Evolutionary conservation across 2,888 invertebrate genomes (phyloP).

Genomic region (Ecliptopera silaceata): DNA sequence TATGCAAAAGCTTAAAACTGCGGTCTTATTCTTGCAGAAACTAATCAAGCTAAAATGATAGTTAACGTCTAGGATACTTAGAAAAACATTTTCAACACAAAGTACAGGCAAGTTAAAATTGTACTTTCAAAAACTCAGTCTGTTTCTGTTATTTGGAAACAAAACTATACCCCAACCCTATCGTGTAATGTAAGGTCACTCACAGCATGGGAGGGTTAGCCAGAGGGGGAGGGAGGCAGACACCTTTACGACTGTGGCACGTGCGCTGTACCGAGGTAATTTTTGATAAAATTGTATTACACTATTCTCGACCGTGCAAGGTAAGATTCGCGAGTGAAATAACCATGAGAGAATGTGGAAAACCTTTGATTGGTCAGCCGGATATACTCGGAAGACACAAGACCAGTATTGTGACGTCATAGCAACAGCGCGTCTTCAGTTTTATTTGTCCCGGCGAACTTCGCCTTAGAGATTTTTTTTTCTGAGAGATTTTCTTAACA

Average conservation of each 20-base stretch:
- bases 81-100: too few relatives aligned
- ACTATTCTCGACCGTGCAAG: conserved; percentile 42
- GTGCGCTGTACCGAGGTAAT: conserved; percentile 57
- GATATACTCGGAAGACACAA: neutral
- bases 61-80: too few relatives aligned
- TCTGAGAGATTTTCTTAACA: too few relatives aligned
- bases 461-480: too few relatives aligned
- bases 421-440: too few relatives aligned
- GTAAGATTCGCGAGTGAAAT: conserved; percentile 41
- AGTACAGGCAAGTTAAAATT: too few relatives aligned
- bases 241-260: conserved; percentile 65
- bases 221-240: conserved; percentile 41
- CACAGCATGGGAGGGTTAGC: conserved; percentile 21
- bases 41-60: too few relatives aligned
- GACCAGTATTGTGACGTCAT: too few relatives aligned
- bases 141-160: neutral
- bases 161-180: conserved; percentile 15
- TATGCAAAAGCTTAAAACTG: too few relatives aligned
- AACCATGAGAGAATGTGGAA: conserved; percentile 25
- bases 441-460: too few relatives aligned
- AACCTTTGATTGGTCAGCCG: neutral
- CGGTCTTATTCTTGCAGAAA: too few relatives aligned
- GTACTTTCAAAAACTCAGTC: neutral
- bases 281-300: conserved; percentile 67
- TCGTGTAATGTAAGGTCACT: conserved; percentile 30